Base-by-base conservation (phyloP, 2,888 invertebrate species). In the Leistus spinibarbis region DNA sequence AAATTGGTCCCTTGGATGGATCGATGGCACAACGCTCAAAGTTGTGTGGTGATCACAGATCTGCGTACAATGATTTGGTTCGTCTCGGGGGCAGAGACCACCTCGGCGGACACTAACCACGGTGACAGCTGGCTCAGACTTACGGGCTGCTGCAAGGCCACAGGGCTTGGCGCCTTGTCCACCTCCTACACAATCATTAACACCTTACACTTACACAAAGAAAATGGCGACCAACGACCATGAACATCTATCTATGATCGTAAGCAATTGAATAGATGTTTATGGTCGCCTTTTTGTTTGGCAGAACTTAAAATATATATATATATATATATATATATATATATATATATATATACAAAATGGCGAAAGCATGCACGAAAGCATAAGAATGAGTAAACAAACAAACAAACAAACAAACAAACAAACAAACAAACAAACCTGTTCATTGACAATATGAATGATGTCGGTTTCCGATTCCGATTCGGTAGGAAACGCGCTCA, bases 41-140 rank as follows among this genome's bases (percentile, higher is more conserved):
- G 88, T 85, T 95, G 95, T 77, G 95, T 95, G 78, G 95, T 95
- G 80, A 95, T 95, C 81, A 95, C 95, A 77, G 95, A 94, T 86
- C 95, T 95, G 80, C 95, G 90, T 82, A 94, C 91, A 79, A 95
- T 92, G 16, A 84, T 77, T 82, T 90, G 89, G 83, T 92, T 88
- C 79, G 90, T 88, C 64, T 89, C 87, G 3, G 89, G 88, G 40
- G 88, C 86, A 53, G 90, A 89, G 76, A 90, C 88, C 19, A 91
- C 90, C 81, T 93, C 93, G 13, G 92, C 91, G 53, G 92, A 90
- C 54, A 95, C 95, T 77, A 95, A 86, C 95, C 95, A 95, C 0
- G 95, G 95, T 2, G 93, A 93, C 2, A 93, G 87, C 83, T 93
- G 92, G 76, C 89, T 90, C 81, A 91, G 86, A 22, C 90, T 89